Evolutionary conservation across 2,888 invertebrate species (phyloP).

Genomic region (Drosophila formosana): DNA sequence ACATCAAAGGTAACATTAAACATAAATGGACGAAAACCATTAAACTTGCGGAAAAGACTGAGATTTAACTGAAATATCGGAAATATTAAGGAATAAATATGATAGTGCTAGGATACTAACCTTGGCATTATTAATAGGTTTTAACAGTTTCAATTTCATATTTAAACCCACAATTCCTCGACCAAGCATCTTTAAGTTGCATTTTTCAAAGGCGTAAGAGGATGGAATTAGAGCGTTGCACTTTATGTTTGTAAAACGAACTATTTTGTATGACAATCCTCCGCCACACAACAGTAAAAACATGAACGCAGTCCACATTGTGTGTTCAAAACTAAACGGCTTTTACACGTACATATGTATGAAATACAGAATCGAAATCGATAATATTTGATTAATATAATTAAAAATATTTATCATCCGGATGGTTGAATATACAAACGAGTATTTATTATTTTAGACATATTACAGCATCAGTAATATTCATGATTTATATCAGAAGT

Average conservation of each 20-base stretch:
- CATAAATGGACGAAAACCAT: not conserved
- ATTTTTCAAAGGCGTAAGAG: not conserved
- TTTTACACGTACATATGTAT: too few species aligned
- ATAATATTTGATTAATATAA: too few species aligned
- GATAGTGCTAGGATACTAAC: not conserved
- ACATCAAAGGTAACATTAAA: not conserved
- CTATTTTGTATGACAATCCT: not conserved
- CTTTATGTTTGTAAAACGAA: not conserved
- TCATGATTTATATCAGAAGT: too few species aligned
- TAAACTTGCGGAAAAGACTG: not conserved
- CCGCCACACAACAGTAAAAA: not conserved
- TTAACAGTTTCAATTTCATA: not conserved
- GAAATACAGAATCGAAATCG: too few species aligned
- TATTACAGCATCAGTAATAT: too few species aligned
- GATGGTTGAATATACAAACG: too few species aligned
- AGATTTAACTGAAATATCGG: not conserved
- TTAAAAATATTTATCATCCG: too few species aligned
- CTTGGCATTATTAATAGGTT: not conserved
- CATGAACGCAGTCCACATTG: not conserved
- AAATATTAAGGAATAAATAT: not conserved
- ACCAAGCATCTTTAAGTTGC: not conserved
- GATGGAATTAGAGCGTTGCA: not conserved
- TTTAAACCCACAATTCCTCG: not conserved
- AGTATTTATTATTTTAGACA: too few species aligned
- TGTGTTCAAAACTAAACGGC: not conserved